Evolutionary conservation across 2,797 vertebrate genomes (phyloP).

Genomic region (Sciaenops ocellatus): DNA sequence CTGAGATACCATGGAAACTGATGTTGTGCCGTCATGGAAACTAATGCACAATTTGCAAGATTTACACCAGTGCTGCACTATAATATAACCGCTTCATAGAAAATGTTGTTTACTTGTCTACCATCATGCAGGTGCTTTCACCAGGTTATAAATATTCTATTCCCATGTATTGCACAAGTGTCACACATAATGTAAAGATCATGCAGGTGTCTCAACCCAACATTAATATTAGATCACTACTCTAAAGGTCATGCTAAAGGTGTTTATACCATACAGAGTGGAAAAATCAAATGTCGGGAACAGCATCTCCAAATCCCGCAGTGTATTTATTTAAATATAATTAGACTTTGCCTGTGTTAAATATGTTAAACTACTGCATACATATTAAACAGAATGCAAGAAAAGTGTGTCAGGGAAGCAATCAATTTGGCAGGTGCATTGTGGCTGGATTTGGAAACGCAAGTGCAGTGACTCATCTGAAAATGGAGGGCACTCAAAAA

Average conservation of each 20-base stretch:
- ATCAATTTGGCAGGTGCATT: slow-evolving; percentile 63
- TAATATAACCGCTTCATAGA: neutral
- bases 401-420: slow-evolving; percentile 39
- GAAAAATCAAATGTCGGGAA: neutral
- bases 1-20: slow-evolving; percentile 26
- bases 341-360: neutral
- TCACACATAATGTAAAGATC: slow-evolving; percentile 27
- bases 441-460: slow-evolving; percentile 53
- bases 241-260: slow-evolving; percentile 24
- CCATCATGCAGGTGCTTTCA: neutral
- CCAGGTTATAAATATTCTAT: neutral
- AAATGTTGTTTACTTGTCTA: slow-evolving; percentile 1
- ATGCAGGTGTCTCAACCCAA: neutral
- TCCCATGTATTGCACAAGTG: neutral
- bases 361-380: slow-evolving; percentile 24
- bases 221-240: slow-evolving; percentile 27
- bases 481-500: slow-evolving; percentile 76
- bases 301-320: slow-evolving; percentile 1
- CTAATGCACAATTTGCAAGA: slow-evolving; percentile 27
- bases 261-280: slow-evolving; percentile 1
- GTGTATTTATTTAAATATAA: neutral
- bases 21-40: slow-evolving; percentile 39
- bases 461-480: slow-evolving; percentile 70
- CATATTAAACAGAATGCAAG: slow-evolving; percentile 38
- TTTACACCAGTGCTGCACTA: neutral